A percentile compares a stretch with the other conserved stretches of the same genome.
phyloP scores from a whole-genome alignment of 1,140 invertebrate genomes.

The Carcinoscorpius rotundicauda region DNA sequence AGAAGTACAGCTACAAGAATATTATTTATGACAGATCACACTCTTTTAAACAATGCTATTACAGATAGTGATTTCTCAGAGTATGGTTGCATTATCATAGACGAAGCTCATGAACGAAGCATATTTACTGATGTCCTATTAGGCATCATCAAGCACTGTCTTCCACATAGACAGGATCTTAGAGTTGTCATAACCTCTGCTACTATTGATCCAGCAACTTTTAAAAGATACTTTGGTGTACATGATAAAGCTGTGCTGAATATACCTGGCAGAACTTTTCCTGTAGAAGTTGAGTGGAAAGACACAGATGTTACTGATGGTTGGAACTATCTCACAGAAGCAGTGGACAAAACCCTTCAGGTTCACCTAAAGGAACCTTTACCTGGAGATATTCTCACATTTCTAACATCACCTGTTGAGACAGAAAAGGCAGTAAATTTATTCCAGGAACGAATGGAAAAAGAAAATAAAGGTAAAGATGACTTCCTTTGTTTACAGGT shows the following conservation, averaged over 20 bases:
- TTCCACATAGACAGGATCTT: slow-evolving; percentile 65
- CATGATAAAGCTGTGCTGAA: slow-evolving; percentile 64
- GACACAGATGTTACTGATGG: slow-evolving; percentile 67
- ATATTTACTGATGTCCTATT: slow-evolving; percentile 88
- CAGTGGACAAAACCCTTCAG: slow-evolving; percentile 59
- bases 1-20: slow-evolving; percentile 60
- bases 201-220: slow-evolving; percentile 88
- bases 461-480: slow-evolving; percentile 15
- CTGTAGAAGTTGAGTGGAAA: slow-evolving; percentile 54
- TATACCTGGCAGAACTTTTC: slow-evolving; percentile 74
- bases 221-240: slow-evolving; percentile 69
- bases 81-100: slow-evolving; percentile 77
- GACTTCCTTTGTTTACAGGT: slow-evolving; percentile 25
- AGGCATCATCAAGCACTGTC: slow-evolving; percentile 62
- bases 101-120: slow-evolving; percentile 94
- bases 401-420: slow-evolving; percentile 90
- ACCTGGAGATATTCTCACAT: slow-evolving; percentile 79
- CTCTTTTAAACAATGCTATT: slow-evolving; percentile 76
- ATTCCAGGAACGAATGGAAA: slow-evolving; percentile 33
- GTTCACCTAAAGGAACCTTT: slow-evolving; percentile 62
- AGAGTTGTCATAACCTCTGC: slow-evolving; percentile 96
- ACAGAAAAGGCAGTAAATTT: slow-evolving; percentile 58
- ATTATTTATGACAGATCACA: slow-evolving; percentile 90
- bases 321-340: slow-evolving; percentile 75
- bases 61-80: slow-evolving; percentile 40